A percentile compares a stretch with the other conserved stretches of the same genome.
phyloP scores from a whole-genome alignment of 2,113 vertebrate species.

The Zeus faber region DNA sequence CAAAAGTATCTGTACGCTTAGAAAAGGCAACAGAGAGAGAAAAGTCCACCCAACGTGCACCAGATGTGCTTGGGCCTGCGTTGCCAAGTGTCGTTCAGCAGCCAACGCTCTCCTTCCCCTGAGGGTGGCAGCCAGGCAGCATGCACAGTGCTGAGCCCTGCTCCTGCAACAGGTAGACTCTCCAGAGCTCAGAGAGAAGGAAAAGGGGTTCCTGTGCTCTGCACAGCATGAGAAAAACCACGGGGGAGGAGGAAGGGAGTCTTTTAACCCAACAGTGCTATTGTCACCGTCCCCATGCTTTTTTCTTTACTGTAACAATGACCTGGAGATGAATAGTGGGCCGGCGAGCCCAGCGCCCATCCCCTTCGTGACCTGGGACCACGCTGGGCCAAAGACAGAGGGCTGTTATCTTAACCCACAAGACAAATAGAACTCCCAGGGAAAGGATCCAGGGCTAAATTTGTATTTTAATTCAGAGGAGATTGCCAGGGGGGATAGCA shows the following conservation, averaged over 20 bases:
- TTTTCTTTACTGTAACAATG: slow-evolving; percentile 62
- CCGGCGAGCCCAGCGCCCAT: slow-evolving; percentile 1
- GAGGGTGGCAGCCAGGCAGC: slow-evolving; percentile 63
- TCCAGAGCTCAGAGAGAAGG: background rate
- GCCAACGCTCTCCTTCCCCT: slow-evolving; percentile 57
- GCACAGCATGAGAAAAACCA: slow-evolving; percentile 34
- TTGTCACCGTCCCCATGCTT: slow-evolving; percentile 40
- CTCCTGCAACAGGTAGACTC: slow-evolving; percentile 72
- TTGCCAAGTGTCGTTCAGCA: slow-evolving; percentile 65
- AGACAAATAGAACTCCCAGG: slow-evolving; percentile 57
- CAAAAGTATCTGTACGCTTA: slow-evolving; percentile 27
- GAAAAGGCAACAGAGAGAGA: slow-evolving; percentile 23
- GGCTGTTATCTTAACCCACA: slow-evolving; percentile 68
- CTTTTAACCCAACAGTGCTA: slow-evolving; percentile 34
- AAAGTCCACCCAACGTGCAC: slow-evolving; percentile 59
- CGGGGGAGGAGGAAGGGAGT: slow-evolving; percentile 29
- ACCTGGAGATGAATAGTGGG: slow-evolving; percentile 33
- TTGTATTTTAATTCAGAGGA: slow-evolving; percentile 63
- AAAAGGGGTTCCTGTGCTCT: background rate
- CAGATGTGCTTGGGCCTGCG: slow-evolving; percentile 69
- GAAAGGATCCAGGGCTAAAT: slow-evolving; percentile 54
- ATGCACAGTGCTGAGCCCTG: slow-evolving; percentile 15
- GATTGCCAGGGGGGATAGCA: slow-evolving; percentile 29
- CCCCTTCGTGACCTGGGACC: slow-evolving; percentile 21
- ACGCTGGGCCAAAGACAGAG: slow-evolving; percentile 44